phyloP scores from a whole-genome alignment of 2,888 invertebrate species.

The Noctua janthe region DNA sequence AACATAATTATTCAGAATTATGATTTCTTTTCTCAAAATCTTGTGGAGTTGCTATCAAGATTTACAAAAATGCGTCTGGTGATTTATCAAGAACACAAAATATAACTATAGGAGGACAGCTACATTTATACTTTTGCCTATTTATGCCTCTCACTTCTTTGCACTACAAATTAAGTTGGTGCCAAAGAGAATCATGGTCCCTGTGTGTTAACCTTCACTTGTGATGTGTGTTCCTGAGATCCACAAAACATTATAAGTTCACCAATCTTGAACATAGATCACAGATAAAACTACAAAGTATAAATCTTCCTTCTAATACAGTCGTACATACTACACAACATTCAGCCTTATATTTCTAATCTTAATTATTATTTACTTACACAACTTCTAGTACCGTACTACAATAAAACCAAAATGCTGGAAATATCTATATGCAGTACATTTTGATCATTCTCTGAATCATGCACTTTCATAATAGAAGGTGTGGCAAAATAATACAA shows the following conservation, averaged over 20 bases:
- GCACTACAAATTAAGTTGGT: neutral
- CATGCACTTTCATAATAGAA: slow-evolving; percentile 9
- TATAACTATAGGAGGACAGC: neutral
- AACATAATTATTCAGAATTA: neutral
- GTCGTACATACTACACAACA: too few relatives aligned
- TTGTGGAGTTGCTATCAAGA: neutral
- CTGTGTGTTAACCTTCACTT: neutral
- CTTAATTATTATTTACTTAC: too few relatives aligned
- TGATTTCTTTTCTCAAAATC: neutral
- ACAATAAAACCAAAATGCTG: neutral
- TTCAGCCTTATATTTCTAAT: too few relatives aligned
- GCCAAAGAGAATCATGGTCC: neutral
- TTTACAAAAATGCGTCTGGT: neutral
- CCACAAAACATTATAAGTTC: neutral
- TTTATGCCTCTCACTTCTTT: neutral
- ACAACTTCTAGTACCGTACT: too few relatives aligned
- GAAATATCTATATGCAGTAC: neutral
- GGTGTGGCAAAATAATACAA: slow-evolving; percentile 7
- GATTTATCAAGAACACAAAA: slow-evolving; percentile 5
- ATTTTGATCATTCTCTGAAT: neutral
- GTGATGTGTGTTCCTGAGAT: neutral
- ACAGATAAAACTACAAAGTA: neutral
- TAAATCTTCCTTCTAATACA: too few relatives aligned
- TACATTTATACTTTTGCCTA: too few relatives aligned
- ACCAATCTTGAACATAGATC: neutral